Conservation (phyloP, 1,140 invertebrate species). For the Cyclina sinensis region DNA sequence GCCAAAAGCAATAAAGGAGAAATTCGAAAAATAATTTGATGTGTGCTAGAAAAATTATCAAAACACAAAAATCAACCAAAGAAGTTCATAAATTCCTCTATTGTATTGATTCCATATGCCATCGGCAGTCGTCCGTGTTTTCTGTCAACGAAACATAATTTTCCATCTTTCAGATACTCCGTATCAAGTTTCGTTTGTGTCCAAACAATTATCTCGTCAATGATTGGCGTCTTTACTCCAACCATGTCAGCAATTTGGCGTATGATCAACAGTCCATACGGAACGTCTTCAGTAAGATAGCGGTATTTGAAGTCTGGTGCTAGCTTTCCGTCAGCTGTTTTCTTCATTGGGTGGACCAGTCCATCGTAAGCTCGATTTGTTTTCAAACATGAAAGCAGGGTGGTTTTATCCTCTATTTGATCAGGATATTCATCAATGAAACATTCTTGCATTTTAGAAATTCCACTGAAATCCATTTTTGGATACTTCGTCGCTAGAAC, state of each 20-base stretch:
- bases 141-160: constrained; percentile 78
- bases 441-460: constrained; percentile 75
- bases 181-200: constrained; percentile 80
- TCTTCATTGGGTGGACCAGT: constrained; percentile 77
- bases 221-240: constrained; percentile 70
- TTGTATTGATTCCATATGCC: constrained; percentile 74
- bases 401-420: constrained; percentile 71
- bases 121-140: constrained; percentile 76
- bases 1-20: no score
- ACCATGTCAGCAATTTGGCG: constrained; percentile 76
- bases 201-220: constrained; percentile 79
- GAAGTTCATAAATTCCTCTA: constrained; percentile 70
- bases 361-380: constrained; percentile 78
- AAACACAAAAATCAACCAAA: constrained; percentile 31
- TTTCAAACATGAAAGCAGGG: constrained; percentile 70
- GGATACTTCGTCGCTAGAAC: constrained; percentile 67
- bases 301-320: constrained; percentile 76
- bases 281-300: constrained; percentile 78
- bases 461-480: constrained; percentile 67
- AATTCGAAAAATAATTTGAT: no score
- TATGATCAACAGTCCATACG: constrained; percentile 78
- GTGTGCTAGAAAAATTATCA: no score
- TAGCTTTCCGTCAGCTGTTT: constrained; percentile 67
- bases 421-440: constrained; percentile 70
- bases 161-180: constrained; percentile 76